Evolutionary conservation across 35 echinoderm and acorn worm genomes (phyloP), one percentile per base, ranked within the genome.

Genomic region (Holothuria glaberrima): DNA sequence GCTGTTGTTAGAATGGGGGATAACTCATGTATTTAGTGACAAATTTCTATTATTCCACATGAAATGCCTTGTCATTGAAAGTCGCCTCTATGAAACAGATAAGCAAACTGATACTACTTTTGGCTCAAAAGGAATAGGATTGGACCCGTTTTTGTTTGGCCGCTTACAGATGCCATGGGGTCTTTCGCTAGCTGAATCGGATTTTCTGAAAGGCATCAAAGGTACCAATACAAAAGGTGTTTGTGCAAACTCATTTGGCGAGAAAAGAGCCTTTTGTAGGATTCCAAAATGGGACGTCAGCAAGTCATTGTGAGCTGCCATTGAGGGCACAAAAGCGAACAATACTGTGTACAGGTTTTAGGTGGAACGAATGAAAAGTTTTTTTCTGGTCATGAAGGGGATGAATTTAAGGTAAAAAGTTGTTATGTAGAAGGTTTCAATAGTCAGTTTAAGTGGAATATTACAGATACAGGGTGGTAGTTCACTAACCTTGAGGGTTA

Each of bases 21-120:
- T 75, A 75, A 75, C 71, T 75, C 9, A 45, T 38, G 66, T 75
- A 38, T 75, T 75, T 75, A 75, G 71, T 75, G 71, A 75, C 71
- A 75, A 75, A 75, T 75, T 34, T 75, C 36, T 41, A 41, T 69
- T 75, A n/a, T 35, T 41, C 31, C 12, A 14, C 30, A 2, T 38
- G 12, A 75, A 41, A 21, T 38, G 71, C 32, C 30, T 41, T 75
- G 71, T 32, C 71, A 75, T 75, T 75, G 71, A 75, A 75, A 38
- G 12, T 34, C 34, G 29, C 71, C 71, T 31, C 20, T 0, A 38
- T 75, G 71, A 75, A 75, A 41, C 21, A 41, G 71, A 75, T 75
- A 75, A 75, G 71, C 71, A 38, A 75, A 75, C 71, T 54, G 71
- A 75, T 75, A 75, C 71, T n/a, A 41, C 31, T 41, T 75, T 41